phyloP scores from a whole-genome alignment of 2,888 invertebrate species.

The Ormyrus nitidulus region DNA sequence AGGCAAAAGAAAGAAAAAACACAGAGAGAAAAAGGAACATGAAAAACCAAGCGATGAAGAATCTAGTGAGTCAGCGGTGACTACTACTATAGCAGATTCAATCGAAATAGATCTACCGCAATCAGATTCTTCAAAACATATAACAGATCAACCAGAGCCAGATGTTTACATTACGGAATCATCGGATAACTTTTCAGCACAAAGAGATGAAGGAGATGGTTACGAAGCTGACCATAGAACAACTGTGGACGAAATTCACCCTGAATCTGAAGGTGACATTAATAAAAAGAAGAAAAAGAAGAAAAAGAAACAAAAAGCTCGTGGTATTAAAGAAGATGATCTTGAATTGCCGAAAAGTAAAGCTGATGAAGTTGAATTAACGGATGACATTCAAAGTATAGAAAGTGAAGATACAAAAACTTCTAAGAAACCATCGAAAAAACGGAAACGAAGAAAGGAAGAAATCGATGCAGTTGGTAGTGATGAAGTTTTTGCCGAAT shows the following conservation, averaged over 20 bases:
- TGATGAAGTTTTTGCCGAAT: slow-evolving; percentile 56
- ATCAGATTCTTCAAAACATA: slow-evolving; percentile 77
- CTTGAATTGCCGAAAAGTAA: slow-evolving; percentile 75
- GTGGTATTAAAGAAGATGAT: slow-evolving; percentile 76
- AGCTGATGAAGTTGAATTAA: slow-evolving; percentile 72
- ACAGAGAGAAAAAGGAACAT: slow-evolving; percentile 60
- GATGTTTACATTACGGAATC: slow-evolving; percentile 66
- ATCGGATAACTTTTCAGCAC: slow-evolving; percentile 61
- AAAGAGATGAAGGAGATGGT: slow-evolving; percentile 76
- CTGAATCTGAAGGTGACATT: slow-evolving; percentile 71
- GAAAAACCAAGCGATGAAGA: slow-evolving; percentile 60
- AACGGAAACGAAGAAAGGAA: slow-evolving; percentile 75
- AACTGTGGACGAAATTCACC: slow-evolving; percentile 77
- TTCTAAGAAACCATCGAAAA: slow-evolving; percentile 73
- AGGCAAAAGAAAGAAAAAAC: slow-evolving; percentile 66
- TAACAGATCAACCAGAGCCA: slow-evolving; percentile 75
- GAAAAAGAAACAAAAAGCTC: slow-evolving; percentile 76
- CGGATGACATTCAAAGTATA: slow-evolving; percentile 72
- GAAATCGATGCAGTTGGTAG: slow-evolving; percentile 51
- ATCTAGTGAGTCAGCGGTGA: slow-evolving; percentile 64
- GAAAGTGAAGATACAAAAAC: slow-evolving; percentile 69
- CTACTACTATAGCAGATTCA: slow-evolving; percentile 78
- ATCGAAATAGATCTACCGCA: slow-evolving; percentile 77
- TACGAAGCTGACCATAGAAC: slow-evolving; percentile 85
- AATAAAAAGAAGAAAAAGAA: slow-evolving; percentile 76